Conservation (phyloP, 2,888 invertebrate species). For the Halictus quadricinctus region DNA sequence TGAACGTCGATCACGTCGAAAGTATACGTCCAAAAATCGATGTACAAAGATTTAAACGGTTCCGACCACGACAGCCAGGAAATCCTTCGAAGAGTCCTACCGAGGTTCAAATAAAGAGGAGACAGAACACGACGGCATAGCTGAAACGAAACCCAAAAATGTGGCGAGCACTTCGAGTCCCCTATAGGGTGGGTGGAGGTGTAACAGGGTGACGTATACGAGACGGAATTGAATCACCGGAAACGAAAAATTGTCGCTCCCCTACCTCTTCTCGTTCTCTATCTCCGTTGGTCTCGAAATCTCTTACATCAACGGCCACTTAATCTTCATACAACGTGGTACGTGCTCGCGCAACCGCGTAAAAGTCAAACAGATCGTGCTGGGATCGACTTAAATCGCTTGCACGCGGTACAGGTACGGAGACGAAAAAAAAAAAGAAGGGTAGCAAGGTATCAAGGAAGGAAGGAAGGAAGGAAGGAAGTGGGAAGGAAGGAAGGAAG, state of each 20-base stretch:
- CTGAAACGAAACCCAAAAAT: not conserved
- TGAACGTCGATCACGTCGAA: too few relatives aligned
- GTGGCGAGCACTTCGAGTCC: not conserved
- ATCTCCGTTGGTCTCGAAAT: not conserved
- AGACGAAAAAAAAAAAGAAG: not conserved
- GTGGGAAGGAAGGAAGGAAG: not conserved
- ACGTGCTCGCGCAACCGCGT: slow-evolving; percentile 27
- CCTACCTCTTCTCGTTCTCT: not conserved
- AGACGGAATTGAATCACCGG: slow-evolving; percentile 53
- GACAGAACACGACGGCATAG: not conserved
- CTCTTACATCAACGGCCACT: slow-evolving; percentile 40
- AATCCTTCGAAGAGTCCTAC: not conserved
- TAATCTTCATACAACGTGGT: slow-evolving; percentile 53
- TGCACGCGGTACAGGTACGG: slow-evolving; percentile 9
- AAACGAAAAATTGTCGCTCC: slow-evolving; percentile 46
- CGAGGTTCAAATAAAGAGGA: not conserved
- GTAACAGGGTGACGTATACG: not conserved
- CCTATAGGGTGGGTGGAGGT: not conserved
- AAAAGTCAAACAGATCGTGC: slow-evolving; percentile 57
- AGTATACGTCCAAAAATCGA: not conserved
- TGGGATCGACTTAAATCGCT: slow-evolving; percentile 54
- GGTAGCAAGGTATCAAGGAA: not conserved
- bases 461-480: not conserved
- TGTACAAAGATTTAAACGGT: not conserved
- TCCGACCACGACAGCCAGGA: not conserved